Evolutionary conservation across 2,888 invertebrate genomes (phyloP).

Genomic region (Mechanitis mazaeus): DNA sequence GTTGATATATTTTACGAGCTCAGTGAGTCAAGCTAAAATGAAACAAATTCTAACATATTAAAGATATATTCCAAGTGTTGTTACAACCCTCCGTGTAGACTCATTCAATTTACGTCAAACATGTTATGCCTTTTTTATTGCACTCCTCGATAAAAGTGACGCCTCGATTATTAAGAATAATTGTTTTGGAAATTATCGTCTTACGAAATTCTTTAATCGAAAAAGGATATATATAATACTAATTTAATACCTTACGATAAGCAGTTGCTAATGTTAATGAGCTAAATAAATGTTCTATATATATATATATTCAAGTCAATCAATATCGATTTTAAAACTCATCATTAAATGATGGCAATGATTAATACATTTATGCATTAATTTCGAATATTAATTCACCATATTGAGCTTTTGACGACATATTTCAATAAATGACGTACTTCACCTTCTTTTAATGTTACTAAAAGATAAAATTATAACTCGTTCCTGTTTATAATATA

Average conservation of each 20-base stretch:
- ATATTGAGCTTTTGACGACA: conserved; percentile 12
- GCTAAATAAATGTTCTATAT: too few species aligned
- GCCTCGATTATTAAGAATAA: conserved; percentile 48
- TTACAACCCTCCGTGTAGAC: conserved; percentile 41
- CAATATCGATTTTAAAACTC: conserved; percentile 8
- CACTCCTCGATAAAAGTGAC: conserved; percentile 60
- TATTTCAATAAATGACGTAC: too few species aligned
- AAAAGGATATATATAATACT: too few species aligned
- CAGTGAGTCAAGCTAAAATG: conserved; percentile 35
- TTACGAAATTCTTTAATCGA: too few species aligned
- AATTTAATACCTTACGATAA: too few species aligned
- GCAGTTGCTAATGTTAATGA: too few species aligned
- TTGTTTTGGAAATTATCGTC: conserved; percentile 17
- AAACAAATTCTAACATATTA: conserved; percentile 31
- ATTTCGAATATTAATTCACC: conserved; percentile 20
- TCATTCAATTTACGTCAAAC: conserved; percentile 66
- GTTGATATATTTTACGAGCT: conserved; percentile 49
- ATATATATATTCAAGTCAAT: too few species aligned
- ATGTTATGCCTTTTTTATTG: conserved; percentile 72
- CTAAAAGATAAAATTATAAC: too few species aligned
- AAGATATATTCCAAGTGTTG: conserved; percentile 31
- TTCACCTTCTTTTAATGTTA: too few species aligned
- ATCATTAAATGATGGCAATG: neutral
- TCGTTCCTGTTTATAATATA: too few species aligned
- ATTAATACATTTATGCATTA: conserved; percentile 10